Percentiles rank a stretch among this genome's conserved stretches.
Evolutionary conservation across 2,888 invertebrate genomes (phyloP).

Genomic region (Pterostichus niger): DNA sequence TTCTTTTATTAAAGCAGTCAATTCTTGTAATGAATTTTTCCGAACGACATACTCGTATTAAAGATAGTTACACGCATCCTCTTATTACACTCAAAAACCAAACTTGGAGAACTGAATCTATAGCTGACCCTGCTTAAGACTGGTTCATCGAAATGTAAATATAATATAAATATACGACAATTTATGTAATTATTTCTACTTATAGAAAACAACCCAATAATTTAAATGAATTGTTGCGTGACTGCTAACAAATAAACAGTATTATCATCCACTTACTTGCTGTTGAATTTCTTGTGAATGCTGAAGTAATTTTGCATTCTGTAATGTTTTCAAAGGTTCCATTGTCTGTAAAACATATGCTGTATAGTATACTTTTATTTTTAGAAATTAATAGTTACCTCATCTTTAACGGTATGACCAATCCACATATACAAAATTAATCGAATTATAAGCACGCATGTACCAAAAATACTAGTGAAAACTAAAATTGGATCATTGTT

Average conservation of each 20-base stretch:
- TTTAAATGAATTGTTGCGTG: slow-evolving; percentile 6
- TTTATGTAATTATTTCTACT: neutral
- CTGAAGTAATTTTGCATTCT: slow-evolving; percentile 24
- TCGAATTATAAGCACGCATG: slow-evolving; percentile 26
- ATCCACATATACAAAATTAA: slow-evolving; percentile 49
- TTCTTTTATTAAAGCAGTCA: too few relatives aligned
- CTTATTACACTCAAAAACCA: too few relatives aligned
- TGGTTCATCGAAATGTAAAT: too few relatives aligned
- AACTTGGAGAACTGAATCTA: too few relatives aligned
- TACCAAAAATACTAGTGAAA: slow-evolving; percentile 49
- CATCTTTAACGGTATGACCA: slow-evolving; percentile 40
- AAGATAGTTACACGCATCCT: too few relatives aligned
- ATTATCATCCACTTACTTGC: slow-evolving; percentile 3
- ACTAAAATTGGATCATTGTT: slow-evolving; percentile 36
- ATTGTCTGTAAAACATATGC: slow-evolving; percentile 23
- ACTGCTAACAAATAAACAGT: slow-evolving; percentile 1
- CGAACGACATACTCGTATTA: too few relatives aligned
- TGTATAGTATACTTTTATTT: neutral
- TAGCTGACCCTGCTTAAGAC: too few relatives aligned
- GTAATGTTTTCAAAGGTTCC: slow-evolving; percentile 13
- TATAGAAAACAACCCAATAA: slow-evolving; percentile 7
- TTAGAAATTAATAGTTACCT: slow-evolving; percentile 18
- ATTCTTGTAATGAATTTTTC: too few relatives aligned
- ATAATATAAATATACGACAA: too few relatives aligned
- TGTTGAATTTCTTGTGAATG: slow-evolving; percentile 32